Percentiles rank a stretch among this genome's conserved stretches.
phyloP scores from a whole-genome alignment of 2,797 vertebrate species.

The Neosilurus hyrtlii region DNA sequence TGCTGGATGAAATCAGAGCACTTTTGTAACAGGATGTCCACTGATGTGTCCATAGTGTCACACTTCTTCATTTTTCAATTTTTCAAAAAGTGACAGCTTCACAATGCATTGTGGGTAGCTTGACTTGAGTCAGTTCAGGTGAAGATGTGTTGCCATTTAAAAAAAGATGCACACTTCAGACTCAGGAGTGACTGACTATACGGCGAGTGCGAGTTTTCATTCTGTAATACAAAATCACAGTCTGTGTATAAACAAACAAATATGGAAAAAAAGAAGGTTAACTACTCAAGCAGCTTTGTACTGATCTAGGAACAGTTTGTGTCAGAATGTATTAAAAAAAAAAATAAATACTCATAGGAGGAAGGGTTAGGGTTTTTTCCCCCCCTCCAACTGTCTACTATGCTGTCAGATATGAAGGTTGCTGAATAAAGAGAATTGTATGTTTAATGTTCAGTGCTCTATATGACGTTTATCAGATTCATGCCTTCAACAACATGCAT shows the following conservation, averaged over 20 bases:
- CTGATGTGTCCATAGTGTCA: neutral
- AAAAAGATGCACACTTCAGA: neutral
- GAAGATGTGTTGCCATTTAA: neutral
- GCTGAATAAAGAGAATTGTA: neutral
- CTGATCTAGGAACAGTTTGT: conserved; percentile 5
- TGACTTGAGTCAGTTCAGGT: neutral
- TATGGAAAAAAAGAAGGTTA: neutral
- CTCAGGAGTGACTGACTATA: neutral
- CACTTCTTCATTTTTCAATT: neutral
- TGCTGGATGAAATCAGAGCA: conserved; percentile 11
- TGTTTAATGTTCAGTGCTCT: neutral
- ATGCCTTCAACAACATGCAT: neutral
- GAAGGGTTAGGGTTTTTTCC: neutral
- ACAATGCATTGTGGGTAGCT: neutral
- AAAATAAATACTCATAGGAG: neutral
- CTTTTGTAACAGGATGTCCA: neutral
- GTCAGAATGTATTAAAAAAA: too few relatives aligned
- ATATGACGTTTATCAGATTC: neutral
- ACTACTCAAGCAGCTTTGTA: neutral
- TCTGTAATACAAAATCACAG: conserved; percentile 40
- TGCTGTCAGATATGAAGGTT: neutral
- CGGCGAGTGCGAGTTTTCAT: neutral
- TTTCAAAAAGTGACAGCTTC: neutral
- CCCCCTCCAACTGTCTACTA: neutral
- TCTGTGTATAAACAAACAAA: conserved; percentile 8